A percentile compares a stretch with the other conserved stretches of the same genome.
phyloP scores from a whole-genome alignment of 2,797 vertebrate genomes.

The Pristis pectinata region DNA sequence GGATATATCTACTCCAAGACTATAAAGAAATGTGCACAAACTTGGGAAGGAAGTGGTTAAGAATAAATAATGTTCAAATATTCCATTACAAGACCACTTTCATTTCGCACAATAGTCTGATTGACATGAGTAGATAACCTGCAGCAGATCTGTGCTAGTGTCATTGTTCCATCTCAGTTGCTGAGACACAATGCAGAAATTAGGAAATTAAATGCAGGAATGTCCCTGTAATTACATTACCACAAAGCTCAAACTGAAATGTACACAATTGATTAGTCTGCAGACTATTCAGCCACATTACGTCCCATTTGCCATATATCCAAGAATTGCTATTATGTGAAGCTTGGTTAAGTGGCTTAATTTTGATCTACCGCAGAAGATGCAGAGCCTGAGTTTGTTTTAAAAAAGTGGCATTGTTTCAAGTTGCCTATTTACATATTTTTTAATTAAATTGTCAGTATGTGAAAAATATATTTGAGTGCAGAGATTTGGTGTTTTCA shows the following conservation, averaged over 20 bases:
- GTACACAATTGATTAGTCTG: not conserved
- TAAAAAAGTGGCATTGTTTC: not conserved
- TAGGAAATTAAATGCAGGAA: not conserved
- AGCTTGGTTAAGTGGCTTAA: not conserved
- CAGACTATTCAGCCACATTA: not conserved
- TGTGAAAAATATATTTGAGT: not conserved
- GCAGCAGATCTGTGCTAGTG: not conserved
- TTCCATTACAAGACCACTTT: not conserved
- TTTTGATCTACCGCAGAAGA: not conserved
- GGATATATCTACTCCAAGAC: not conserved
- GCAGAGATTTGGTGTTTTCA: not conserved
- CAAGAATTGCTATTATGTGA: not conserved
- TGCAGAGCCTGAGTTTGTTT: not conserved
- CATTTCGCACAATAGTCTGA: not conserved
- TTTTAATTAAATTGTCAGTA: not conserved
- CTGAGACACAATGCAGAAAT: not conserved
- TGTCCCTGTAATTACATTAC: not conserved
- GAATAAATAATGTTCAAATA: not conserved
- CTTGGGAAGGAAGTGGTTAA: not conserved
- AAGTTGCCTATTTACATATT: not conserved
- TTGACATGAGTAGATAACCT: not conserved
- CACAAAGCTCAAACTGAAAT: not conserved
- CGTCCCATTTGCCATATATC: not conserved
- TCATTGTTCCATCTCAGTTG: not conserved
- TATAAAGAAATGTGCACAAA: not conserved